A percentile compares a stretch with the other conserved stretches of the same genome.
Evolutionary conservation across 2,888 invertebrate genomes (phyloP).

Genomic region (Sicus ferrugineus): DNA sequence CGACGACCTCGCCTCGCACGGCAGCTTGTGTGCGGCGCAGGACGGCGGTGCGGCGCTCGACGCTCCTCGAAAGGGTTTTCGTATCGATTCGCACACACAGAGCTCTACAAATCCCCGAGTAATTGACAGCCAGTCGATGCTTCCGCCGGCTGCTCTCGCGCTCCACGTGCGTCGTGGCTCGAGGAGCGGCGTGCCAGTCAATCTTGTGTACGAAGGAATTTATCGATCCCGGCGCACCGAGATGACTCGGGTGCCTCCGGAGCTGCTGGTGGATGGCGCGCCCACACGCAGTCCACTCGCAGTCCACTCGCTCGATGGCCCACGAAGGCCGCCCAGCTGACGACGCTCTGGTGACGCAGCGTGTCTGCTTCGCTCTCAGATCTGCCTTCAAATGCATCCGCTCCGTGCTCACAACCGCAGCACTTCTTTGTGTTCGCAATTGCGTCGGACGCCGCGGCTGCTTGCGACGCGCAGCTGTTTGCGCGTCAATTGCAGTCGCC

Average conservation of each 20-base stretch:
- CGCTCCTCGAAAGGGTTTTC: background rate
- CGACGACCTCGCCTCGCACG: background rate
- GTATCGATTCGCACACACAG: constrained; percentile 18
- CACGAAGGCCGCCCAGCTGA: too few species aligned
- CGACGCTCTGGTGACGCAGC: background rate
- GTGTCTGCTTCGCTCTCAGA: background rate
- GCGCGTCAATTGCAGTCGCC: constrained; percentile 16
- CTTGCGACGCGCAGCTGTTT: constrained; percentile 27
- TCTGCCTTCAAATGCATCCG: constrained; percentile 20
- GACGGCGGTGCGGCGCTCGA: too few species aligned
- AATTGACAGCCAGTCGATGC: constrained; percentile 33
- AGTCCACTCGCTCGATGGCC: too few species aligned
- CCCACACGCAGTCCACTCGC: background rate
- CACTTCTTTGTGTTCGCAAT: constrained; percentile 12
- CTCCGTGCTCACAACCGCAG: background rate
- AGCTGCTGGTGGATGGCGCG: background rate
- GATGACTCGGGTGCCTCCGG: background rate
- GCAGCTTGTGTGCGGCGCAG: constrained; percentile 9
- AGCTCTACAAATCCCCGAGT: constrained; percentile 19
- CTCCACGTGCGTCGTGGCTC: constrained; percentile 30
- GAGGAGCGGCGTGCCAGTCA: background rate
- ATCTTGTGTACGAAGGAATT: background rate
- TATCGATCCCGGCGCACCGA: background rate
- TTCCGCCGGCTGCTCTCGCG: background rate
- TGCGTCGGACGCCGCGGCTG: constrained; percentile 16